Base-by-base conservation (phyloP, 2,113 vertebrate genomes). In the Echinops telfairi region DNA sequence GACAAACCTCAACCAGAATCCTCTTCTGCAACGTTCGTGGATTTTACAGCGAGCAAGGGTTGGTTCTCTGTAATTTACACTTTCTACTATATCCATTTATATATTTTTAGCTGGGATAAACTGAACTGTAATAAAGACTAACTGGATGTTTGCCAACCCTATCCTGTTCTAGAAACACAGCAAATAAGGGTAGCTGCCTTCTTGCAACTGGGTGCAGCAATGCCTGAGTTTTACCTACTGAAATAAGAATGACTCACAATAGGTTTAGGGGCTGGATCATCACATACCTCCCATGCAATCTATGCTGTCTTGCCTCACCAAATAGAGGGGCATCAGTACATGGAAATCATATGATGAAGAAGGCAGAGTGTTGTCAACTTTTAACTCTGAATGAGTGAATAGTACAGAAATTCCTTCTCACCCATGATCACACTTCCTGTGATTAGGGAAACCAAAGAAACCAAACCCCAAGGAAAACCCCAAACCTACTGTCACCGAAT, bases 41-140 rank as follows among this genome's bases (percentile, higher is more conserved):
- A n/a, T n/a, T n/a, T n/a, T n/a, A n/a, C n/a, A n/a, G n/a, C n/a
- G n/a, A n/a, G n/a, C n/a, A n/a, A n/a, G n/a, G n/a, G n/a, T n/a
- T n/a, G n/a, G n/a, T n/a, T n/a, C n/a, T n/a, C n/a, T n/a, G n/a
- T n/a, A n/a, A n/a, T n/a, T n/a, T n/a, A n/a, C n/a, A n/a, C n/a
- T 88, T 92, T 82, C 92, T 84, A 64, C 47, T 40, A 36, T 71
- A 53, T 6, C 19, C 25, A 90, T 84, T 78, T 78, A 60, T 2
- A 40, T 29, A 40, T 77, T 82, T 40, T 31, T 2, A 66, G 62
- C n/a, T 83, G 3, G 25, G 57, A 60, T 17, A 70, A 10, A 73
- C 47, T 53, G 10, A 53, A 70, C n/a, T 83, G 5, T 31, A 43
- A 60, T 22, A 62, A 10, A 73, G 23, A 57, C 23, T 73, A 29